These are phyloP conservation scores for Cerastis rubricosa DNA, from an alignment of 2,888 invertebrate species.

Conservation along the genomic window DNA sequence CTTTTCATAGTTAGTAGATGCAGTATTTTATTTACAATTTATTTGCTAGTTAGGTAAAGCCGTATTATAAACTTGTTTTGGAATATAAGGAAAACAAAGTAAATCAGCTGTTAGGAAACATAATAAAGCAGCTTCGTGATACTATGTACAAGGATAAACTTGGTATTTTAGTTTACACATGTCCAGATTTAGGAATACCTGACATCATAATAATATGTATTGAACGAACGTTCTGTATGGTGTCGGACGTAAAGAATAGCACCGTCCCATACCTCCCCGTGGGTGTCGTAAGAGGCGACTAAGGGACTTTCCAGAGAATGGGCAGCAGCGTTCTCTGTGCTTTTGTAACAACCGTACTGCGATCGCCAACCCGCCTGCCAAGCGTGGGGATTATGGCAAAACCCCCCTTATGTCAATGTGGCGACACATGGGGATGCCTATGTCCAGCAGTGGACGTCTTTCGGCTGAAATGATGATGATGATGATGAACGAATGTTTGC, in stretches of 20 bases:
- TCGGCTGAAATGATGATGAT: too few relatives aligned
- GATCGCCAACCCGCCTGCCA: too few relatives aligned
- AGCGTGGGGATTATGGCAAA: too few relatives aligned
- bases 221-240: slow-evolving; percentile 8
- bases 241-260: too few relatives aligned
- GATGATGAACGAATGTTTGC: not conserved
- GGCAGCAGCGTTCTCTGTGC: too few relatives aligned
- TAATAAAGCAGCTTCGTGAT: not conserved
- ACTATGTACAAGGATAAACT: slow-evolving; percentile 12
- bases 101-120: slow-evolving; percentile 37
- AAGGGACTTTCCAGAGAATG: too few relatives aligned
- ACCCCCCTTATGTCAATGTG: too few relatives aligned
- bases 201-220: not conserved
- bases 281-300: too few relatives aligned
- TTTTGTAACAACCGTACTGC: too few relatives aligned
- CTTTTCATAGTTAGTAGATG: not conserved
- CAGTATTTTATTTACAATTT: not conserved
- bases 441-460: too few relatives aligned
- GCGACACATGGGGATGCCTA: too few relatives aligned
- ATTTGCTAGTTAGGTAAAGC: not conserved
- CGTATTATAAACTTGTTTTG: slow-evolving; percentile 1
- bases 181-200: slow-evolving; percentile 5
- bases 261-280: too few relatives aligned
- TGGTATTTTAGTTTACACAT: not conserved
- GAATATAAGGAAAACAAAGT: slow-evolving; percentile 17